Conservation (phyloP, 2,113 vertebrate genomes). For the Limnothrissa miodon region DNA sequence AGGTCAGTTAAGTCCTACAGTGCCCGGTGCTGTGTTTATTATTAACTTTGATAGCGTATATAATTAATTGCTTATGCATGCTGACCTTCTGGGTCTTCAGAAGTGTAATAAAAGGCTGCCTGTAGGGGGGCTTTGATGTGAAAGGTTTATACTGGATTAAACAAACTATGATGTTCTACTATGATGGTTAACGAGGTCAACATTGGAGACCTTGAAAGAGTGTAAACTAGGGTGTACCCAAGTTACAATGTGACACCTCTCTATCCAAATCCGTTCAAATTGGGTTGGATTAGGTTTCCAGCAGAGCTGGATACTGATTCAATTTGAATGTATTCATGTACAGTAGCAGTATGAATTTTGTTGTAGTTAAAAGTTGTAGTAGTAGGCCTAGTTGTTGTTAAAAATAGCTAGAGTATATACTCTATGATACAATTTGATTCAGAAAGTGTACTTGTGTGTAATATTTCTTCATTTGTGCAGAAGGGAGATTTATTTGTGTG, state of each 20-base stretch:
- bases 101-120: constrained; percentile 55
- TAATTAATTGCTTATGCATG: constrained; percentile 67
- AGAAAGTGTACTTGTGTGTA: neutral
- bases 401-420: too few relatives aligned
- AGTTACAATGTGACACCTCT: neutral
- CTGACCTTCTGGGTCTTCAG: constrained; percentile 55
- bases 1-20: constrained; percentile 46
- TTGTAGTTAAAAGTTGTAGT: too few relatives aligned
- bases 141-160: constrained; percentile 62
- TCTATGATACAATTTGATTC: neutral
- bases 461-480: neutral
- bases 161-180: constrained; percentile 53
- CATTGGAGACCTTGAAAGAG: constrained; percentile 35
- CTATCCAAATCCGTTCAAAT: neutral
- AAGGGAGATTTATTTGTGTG: too few relatives aligned
- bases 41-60: constrained; percentile 63
- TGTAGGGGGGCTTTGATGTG: constrained; percentile 50
- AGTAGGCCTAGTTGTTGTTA: too few relatives aligned
- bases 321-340: too few relatives aligned
- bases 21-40: constrained; percentile 61
- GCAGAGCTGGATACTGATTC: neutral
- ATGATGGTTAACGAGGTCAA: constrained; percentile 56
- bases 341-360: too few relatives aligned
- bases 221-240: neutral
- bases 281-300: neutral